A percentile compares a stretch with the other conserved stretches of the same genome.
These are phyloP conservation scores for Anhinga rufa DNA, from an alignment of 2,113 vertebrate species.

Conservation along the genomic window DNA sequence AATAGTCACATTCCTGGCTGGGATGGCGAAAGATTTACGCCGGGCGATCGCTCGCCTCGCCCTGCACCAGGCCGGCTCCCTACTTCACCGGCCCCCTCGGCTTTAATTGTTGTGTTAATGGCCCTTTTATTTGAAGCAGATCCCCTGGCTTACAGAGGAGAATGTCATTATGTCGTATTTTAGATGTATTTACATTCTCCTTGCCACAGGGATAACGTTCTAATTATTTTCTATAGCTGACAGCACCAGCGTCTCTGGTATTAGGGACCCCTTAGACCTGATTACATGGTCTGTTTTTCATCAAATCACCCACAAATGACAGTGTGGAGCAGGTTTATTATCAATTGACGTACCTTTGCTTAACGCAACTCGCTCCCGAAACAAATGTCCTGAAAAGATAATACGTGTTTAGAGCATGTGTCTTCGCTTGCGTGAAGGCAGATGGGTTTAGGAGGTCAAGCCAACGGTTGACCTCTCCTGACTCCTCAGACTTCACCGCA, in stretches of 20 bases:
- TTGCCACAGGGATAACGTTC: slow-evolving; percentile 77
- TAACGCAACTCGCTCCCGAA: slow-evolving; percentile 43
- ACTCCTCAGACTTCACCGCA: background rate
- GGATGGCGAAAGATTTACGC: slow-evolving; percentile 74
- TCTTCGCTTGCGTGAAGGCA: background rate
- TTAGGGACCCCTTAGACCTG: slow-evolving; percentile 71
- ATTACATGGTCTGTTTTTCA: slow-evolving; percentile 74
- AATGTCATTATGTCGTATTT: slow-evolving; percentile 80
- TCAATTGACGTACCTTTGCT: slow-evolving; percentile 69
- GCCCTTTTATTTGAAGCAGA: slow-evolving; percentile 80
- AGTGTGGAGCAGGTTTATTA: slow-evolving; percentile 67
- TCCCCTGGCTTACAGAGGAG: slow-evolving; percentile 72
- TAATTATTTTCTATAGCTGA: slow-evolving; percentile 79
- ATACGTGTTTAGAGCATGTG: slow-evolving; percentile 26
- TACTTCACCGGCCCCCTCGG: slow-evolving; percentile 67
- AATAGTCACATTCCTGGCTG: slow-evolving; percentile 76
- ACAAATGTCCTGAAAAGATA: slow-evolving; percentile 64
- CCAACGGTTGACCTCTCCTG: background rate
- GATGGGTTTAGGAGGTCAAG: slow-evolving; percentile 52
- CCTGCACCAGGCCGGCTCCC: slow-evolving; percentile 70
- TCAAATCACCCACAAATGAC: slow-evolving; percentile 73
- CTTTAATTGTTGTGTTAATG: slow-evolving; percentile 79
- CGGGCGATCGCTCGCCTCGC: slow-evolving; percentile 54
- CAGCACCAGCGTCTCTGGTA: slow-evolving; percentile 73
- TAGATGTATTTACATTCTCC: slow-evolving; percentile 78